phyloP scores from a whole-genome alignment of 2,113 vertebrate genomes.

The Cacatua alba region DNA sequence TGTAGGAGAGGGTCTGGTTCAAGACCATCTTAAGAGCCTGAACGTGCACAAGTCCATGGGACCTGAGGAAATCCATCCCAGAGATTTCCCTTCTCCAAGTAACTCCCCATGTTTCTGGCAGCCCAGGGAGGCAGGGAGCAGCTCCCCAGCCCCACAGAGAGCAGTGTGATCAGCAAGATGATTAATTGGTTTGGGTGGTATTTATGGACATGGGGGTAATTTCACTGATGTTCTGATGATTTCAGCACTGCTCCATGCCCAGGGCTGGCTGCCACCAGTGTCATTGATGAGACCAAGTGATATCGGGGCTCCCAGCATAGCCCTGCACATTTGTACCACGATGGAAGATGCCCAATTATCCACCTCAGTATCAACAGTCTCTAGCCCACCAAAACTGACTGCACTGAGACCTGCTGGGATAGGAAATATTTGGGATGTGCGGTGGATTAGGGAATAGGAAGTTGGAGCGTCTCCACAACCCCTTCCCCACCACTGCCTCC shows the following conservation, averaged over 20 bases:
- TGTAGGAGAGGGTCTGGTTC: too few species aligned
- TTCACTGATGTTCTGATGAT: not conserved
- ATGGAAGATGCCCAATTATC: not conserved
- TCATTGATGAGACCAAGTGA: not conserved
- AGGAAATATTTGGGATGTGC: not conserved
- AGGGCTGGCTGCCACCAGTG: not conserved
- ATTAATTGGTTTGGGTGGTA: not conserved
- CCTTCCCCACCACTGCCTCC: not conserved
- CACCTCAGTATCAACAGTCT: not conserved
- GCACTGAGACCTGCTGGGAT: not conserved
- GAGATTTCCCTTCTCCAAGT: not conserved
- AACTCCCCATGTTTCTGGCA: not conserved
- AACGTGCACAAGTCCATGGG: too few species aligned
- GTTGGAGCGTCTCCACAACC: not conserved
- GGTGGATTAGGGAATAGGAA: not conserved
- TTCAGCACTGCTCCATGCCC: not conserved
- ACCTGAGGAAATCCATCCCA: too few species aligned
- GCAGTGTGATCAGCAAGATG: not conserved
- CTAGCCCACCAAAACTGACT: not conserved
- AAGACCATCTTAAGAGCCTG: too few species aligned
- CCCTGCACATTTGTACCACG: not conserved
- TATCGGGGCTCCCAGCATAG: not conserved
- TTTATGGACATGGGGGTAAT: not conserved
- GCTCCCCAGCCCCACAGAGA: not conserved
- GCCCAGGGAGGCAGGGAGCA: not conserved